Evolutionary conservation across 2,888 invertebrate species (phyloP).

Genomic region (Sturmia bella): DNA sequence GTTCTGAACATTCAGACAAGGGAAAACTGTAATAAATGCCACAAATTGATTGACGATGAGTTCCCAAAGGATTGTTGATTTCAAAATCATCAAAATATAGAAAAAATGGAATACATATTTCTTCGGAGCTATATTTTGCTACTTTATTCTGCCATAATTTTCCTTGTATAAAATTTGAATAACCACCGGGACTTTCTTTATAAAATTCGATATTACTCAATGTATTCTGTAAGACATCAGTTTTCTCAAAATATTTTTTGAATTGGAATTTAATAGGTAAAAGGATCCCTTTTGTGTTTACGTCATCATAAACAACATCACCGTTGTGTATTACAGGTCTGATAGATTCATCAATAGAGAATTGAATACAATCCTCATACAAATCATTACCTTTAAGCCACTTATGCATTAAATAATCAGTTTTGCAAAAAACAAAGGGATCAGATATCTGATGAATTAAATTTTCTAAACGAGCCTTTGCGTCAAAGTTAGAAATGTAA

Average conservation of each 20-base stretch:
- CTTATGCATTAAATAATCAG: conserved; percentile 5
- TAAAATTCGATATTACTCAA: not conserved
- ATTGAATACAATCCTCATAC: not conserved
- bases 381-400: conserved; percentile 4
- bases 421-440: conserved; percentile 1
- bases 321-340: not conserved
- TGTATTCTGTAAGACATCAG: not conserved
- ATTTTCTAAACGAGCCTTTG: not conserved
- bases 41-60: conserved; percentile 3
- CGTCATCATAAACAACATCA: not conserved
- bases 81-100: conserved; percentile 1
- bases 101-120: conserved; percentile 10
- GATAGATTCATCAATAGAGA: not conserved
- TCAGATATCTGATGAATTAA: not conserved
- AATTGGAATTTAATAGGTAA: too few relatives aligned
- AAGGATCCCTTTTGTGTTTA: too few relatives aligned
- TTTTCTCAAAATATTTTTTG: too few relatives aligned
- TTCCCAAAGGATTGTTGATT: not conserved
- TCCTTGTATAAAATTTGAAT: not conserved
- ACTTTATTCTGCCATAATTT: conserved; percentile 2
- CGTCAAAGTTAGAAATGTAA: conserved; percentile 15
- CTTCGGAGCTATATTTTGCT: not conserved
- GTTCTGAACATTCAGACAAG: not conserved
- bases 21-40: conserved; percentile 3
- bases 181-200: not conserved